A percentile compares a stretch with the other conserved stretches of the same genome.
Conservation (phyloP, 2,888 invertebrate species). For the Polylopha cassiicola region DNA sequence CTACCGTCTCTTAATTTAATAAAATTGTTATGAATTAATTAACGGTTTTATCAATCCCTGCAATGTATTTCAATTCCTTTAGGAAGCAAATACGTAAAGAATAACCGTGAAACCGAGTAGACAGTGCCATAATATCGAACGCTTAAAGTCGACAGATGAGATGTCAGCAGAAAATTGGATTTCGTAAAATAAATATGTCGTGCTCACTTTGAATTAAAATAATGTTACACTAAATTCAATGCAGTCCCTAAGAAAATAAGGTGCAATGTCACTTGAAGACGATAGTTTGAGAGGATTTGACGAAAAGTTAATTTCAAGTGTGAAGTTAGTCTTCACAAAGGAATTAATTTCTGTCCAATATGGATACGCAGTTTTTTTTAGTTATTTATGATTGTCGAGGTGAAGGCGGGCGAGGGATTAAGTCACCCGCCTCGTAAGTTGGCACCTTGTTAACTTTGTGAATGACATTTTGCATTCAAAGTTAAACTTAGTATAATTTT, state of each 20-base stretch:
- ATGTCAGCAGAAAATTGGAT: slow-evolving; percentile 78
- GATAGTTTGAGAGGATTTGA: slow-evolving; percentile 32
- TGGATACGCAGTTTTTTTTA: slow-evolving; percentile 47
- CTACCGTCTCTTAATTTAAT: background rate
- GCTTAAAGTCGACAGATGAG: slow-evolving; percentile 76
- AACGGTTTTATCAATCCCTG: slow-evolving; percentile 25
- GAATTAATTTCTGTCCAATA: slow-evolving; percentile 63
- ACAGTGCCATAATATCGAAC: slow-evolving; percentile 63
- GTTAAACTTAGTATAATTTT: slow-evolving; percentile 12
- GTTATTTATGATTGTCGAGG: slow-evolving; percentile 40
- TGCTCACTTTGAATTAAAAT: slow-evolving; percentile 58
- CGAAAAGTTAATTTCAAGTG: slow-evolving; percentile 70
- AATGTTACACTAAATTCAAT: slow-evolving; percentile 31
- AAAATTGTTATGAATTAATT: slow-evolving; percentile 8
- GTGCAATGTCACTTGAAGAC: slow-evolving; percentile 27
- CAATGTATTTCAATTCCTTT: slow-evolving; percentile 36
- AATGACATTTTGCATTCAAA: slow-evolving; percentile 49
- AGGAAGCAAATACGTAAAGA: slow-evolving; percentile 47
- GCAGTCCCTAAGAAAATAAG: slow-evolving; percentile 29
- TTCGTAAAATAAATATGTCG: slow-evolving; percentile 76
- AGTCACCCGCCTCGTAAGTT: slow-evolving; percentile 44
- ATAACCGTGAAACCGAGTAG: slow-evolving; percentile 68
- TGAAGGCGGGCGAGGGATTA: slow-evolving; percentile 47
- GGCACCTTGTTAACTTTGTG: slow-evolving; percentile 58
- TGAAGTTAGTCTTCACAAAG: slow-evolving; percentile 60